Percentiles rank a stretch among this genome's conserved stretches.
These are phyloP conservation scores for Kuschelorhynchus macadamiae DNA, from an alignment of 2,888 invertebrate species.

Conservation along the genomic window DNA sequence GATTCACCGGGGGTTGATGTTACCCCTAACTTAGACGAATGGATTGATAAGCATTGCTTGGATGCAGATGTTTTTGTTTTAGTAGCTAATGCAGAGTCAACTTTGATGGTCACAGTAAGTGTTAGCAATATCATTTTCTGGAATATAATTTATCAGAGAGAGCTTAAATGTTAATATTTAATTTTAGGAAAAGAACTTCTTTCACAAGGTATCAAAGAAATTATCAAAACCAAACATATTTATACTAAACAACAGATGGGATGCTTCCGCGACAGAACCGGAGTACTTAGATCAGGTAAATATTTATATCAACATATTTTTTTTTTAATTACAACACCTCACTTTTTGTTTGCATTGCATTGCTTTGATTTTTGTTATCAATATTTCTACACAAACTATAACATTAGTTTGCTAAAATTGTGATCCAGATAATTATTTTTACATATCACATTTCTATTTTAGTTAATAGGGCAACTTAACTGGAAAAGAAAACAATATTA, in stretches of 20 bases:
- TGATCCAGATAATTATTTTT: too few relatives aligned
- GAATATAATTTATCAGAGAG: not conserved
- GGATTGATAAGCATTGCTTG: conserved; percentile 99
- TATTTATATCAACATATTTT: conserved; percentile 52
- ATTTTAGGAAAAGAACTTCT: conserved; percentile 97
- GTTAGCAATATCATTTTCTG: not conserved
- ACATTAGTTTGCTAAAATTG: too few relatives aligned
- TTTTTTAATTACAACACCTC: conserved; percentile 48
- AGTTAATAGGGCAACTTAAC: too few relatives aligned
- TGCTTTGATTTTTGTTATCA: too few relatives aligned
- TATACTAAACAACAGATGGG: conserved; percentile 99
- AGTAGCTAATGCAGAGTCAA: conserved; percentile 98
- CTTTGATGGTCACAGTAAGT: conserved; percentile 96
- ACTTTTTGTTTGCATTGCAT: conserved; percentile 60
- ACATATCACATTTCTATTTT: too few relatives aligned
- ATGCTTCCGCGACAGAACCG: conserved; percentile 96
- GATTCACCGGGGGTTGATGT: conserved; percentile 99
- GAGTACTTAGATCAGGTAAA: conserved; percentile 94
- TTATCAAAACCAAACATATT: conserved; percentile 99
- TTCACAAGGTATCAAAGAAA: conserved; percentile 97
- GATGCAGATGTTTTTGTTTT: conserved; percentile 99
- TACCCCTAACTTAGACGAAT: conserved; percentile 96
- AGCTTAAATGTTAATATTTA: conserved; percentile 1
- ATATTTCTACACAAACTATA: too few relatives aligned
- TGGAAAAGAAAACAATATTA: too few relatives aligned